Percentiles rank a stretch among this genome's conserved stretches.
These are phyloP conservation scores for Silurus asotus DNA, from an alignment of 2,113 vertebrate species.

Conservation along the genomic window DNA sequence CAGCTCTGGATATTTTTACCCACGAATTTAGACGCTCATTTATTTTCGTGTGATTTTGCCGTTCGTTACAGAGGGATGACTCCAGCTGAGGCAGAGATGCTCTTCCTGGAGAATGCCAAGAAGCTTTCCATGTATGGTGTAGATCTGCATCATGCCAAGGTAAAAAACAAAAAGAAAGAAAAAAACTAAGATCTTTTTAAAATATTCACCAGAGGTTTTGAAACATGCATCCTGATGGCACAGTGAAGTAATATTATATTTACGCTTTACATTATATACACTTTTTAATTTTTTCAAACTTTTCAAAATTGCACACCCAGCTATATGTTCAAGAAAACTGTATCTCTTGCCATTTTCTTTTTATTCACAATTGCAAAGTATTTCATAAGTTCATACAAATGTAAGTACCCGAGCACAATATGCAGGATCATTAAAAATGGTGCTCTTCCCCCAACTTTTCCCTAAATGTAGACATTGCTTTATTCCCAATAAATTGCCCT, in stretches of 20 bases:
- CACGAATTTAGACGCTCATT: background rate
- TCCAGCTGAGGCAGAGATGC: slow-evolving; percentile 93
- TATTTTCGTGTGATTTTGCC: slow-evolving; percentile 11
- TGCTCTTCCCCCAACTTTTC: background rate
- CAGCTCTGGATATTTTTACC: background rate
- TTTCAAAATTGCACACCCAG: background rate
- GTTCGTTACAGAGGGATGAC: slow-evolving; percentile 86
- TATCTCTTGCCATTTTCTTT: background rate
- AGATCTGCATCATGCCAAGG: slow-evolving; percentile 97
- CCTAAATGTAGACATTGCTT: background rate
- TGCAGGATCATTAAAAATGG: background rate
- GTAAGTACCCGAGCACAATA: background rate
- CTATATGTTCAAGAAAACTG: background rate
- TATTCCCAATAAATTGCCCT: background rate
- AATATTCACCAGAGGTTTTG: background rate
- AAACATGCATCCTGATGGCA: too few species aligned
- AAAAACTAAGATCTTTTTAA: background rate
- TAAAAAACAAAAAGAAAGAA: slow-evolving; percentile 54
- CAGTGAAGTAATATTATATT: background rate
- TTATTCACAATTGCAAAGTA: background rate
- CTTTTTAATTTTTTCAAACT: too few species aligned
- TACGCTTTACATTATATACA: too few species aligned
- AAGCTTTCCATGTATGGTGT: slow-evolving; percentile 98
- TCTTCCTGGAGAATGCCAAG: slow-evolving; percentile 97
- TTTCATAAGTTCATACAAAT: background rate